Evolutionary conservation across 2,888 invertebrate species (phyloP), one percentile per base, ranked within the genome.

Genomic region (Melikaiella ostensackeni): DNA sequence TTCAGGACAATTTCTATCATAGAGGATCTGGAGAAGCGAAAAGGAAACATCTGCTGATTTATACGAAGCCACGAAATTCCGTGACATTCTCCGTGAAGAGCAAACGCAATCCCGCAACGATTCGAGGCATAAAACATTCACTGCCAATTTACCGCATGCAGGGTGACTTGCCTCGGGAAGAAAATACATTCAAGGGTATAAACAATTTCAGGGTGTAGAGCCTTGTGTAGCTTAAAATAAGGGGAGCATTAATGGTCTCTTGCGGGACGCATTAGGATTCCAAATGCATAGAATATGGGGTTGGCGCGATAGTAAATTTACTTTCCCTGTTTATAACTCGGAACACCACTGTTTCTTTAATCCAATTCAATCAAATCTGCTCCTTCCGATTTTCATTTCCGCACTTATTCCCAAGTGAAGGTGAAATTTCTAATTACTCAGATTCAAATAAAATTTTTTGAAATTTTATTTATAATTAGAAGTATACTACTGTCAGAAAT

Each of bases 101-200:
- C 30, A 70, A 70, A 70, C 70, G 70, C 30, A 70, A 50, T 70
- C 50, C 70, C 50, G 16, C 62, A 77, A 77, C 74, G 27, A 77
- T 74, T 77, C 55, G 38, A 63, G 24, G 21, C 82, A 85, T 86
- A 83, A 84, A 85, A 84, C 82, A 84, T 85, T 86, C 84, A 83
- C 81, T 80, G 80, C 81, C 84, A 85, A 86, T 86, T 85, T 86
- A 78, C 79, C 81, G 84, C 83, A 81, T 82, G 83, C 82, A 77
- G 81, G 82, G 77, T 81, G 83, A 81, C 79, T 81, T 78, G 27
- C 66, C 27, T 27, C 50, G 79, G 78, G 83, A 82, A 83, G 83
- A 81, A 84, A 85, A 84, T 83, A 85, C 83, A 85, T 85, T 50
- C 70, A 50, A 21, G 70, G 84, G 84, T 79, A 70, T 74, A 27